phyloP scores from a whole-genome alignment of 2,113 vertebrate species.

The Abramis brama region DNA sequence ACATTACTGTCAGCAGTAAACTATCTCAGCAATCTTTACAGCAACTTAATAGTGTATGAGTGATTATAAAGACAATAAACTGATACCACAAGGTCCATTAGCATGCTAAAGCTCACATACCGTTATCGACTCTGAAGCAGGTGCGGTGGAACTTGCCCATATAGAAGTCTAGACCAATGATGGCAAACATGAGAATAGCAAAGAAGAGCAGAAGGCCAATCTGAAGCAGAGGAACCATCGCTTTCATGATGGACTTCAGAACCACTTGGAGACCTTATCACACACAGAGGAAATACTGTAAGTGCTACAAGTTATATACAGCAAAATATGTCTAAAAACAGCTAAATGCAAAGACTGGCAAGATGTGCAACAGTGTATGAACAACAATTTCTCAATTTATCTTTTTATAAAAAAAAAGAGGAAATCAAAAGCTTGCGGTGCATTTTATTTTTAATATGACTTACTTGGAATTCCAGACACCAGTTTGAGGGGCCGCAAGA shows the following conservation, averaged over 20 bases:
- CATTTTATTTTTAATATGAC: conserved; percentile 59
- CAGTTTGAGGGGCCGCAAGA: conserved; percentile 92
- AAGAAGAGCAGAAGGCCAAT: conserved; percentile 97
- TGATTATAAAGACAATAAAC: conserved; percentile 21
- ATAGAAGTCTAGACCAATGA: conserved; percentile 97
- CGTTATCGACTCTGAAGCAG: conserved; percentile 87
- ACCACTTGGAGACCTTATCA: conserved; percentile 92
- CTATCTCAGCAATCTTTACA: neutral
- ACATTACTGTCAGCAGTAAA: conserved; percentile 26
- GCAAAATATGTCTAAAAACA: neutral
- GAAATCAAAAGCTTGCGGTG: too few relatives aligned
- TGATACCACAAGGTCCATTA: conserved; percentile 3
- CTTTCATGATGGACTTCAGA: conserved; percentile 99
- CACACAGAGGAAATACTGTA: neutral
- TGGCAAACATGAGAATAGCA: conserved; percentile 98
- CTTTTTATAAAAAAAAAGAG: neutral
- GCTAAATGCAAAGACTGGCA: neutral
- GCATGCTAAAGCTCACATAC: conserved; percentile 65
- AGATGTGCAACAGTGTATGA: neutral
- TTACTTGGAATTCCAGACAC: conserved; percentile 98
- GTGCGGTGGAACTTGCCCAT: conserved; percentile 96
- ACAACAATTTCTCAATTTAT: neutral
- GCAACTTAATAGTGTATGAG: neutral
- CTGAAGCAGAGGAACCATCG: conserved; percentile 96
- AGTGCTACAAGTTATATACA: neutral